A percentile compares a stretch with the other conserved stretches of the same genome.
phyloP scores from a whole-genome alignment of 1,140 invertebrate species.

The Melanaphis sacchari region DNA sequence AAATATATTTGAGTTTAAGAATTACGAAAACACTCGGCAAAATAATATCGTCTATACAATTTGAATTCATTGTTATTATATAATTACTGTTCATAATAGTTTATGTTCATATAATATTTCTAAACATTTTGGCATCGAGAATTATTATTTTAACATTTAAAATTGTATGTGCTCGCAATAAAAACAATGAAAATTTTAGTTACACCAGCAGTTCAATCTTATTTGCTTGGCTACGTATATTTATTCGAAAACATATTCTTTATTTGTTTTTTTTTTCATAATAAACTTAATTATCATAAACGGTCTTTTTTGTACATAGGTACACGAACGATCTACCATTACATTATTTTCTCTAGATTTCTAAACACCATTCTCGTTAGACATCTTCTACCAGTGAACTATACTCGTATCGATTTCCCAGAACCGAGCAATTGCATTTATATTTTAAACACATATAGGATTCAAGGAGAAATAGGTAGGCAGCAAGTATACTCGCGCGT shows the following conservation, averaged over 20 bases:
- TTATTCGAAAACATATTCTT: neutral
- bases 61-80: neutral
- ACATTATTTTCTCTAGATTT: neutral
- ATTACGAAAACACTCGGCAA: neutral
- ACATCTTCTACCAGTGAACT: neutral
- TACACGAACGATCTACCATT: neutral
- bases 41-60: neutral
- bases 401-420: neutral
- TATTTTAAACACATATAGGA: neutral
- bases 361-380: neutral
- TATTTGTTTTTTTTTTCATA: neutral
- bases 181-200: too few relatives aligned
- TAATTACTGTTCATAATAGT: neutral
- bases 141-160: neutral
- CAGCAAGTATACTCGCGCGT: neutral
- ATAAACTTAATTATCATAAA: too few relatives aligned
- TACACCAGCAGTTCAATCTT: neutral
- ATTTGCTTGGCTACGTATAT: neutral
- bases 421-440: neutral
- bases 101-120: neutral
- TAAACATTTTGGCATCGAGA: neutral
- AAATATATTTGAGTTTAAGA: neutral
- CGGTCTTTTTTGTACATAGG: too few relatives aligned
- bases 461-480: slow-evolving; percentile 4
- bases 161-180: neutral